Evolutionary conservation across 2,888 invertebrate species (phyloP), one percentile per base, ranked within the genome.

Genomic region (Strigamia transsilvanica): DNA sequence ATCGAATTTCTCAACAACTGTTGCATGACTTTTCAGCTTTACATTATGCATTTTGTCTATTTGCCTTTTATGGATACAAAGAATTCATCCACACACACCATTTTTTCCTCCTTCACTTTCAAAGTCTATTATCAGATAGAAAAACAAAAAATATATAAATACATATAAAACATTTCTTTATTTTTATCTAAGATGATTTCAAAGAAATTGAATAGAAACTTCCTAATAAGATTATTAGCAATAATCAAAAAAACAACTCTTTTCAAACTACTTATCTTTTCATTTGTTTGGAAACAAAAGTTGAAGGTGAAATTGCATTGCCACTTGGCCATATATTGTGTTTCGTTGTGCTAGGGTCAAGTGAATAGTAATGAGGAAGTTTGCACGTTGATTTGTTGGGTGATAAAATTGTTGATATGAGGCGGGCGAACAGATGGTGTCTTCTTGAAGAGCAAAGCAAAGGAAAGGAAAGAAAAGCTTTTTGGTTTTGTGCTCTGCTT

Each of bases 351-450:
- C 56, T n/a, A 18, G 56, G 56, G n/a, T 18, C n/a, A 56, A 56
- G 56, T 56, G 56, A 56, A 56, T 56, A 56, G 56, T 56, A 56
- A 56, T 56, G 56, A 56, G 56, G 56, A 56, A 56, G 38, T 41
- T 79, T 79, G 41, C 41, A 34, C 38, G 79, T 79, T 79, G 42
- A 79, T 79, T 41, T 41, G 79, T 79, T 79, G 13, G 79, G 79
- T 79, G 79, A 79, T 79, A 41, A 79, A 79, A 79, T 10, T 79
- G 79, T 79, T 56, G 56, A 56, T 56, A 46, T 46, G 46, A 46
- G 46, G 46, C 38, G 38, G 46, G 4, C 15, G 46, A 56, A 56
- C 56, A 56, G 56, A 56, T 56, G 56, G 56, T n/a, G 46, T 46
- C 46, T 46, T n/a, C 46, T 46, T 15, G 46, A 46, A 46, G 46